Evolutionary conservation across 2,797 vertebrate genomes (phyloP).

Genomic region (Sebastes hubbsi): DNA sequence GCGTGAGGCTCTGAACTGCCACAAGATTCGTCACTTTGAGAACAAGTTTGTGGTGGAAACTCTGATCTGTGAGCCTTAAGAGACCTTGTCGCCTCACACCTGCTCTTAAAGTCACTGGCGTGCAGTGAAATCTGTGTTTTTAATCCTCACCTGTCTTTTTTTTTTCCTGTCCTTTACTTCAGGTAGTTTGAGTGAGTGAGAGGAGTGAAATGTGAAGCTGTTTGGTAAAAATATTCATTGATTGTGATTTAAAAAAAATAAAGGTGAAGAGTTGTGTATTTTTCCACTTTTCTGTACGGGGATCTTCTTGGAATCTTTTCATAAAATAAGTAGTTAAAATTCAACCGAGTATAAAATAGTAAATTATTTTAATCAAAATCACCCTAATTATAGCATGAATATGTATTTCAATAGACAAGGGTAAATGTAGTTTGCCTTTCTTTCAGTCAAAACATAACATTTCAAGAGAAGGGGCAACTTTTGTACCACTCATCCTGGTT

Average conservation of each 20-base stretch:
- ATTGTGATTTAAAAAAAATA: constrained; percentile 24
- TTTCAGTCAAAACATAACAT: constrained; percentile 13
- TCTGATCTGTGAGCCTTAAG: constrained; percentile 88
- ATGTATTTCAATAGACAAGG: constrained; percentile 12
- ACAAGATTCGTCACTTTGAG: constrained; percentile 93
- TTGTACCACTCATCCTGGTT: constrained; percentile 39
- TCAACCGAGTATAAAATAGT: constrained; percentile 24
- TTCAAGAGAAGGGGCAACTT: constrained; percentile 2
- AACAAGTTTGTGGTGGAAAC: constrained; percentile 91
- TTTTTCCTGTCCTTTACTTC: constrained; percentile 45
- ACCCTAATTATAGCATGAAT: constrained; percentile 9
- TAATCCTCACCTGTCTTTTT: constrained; percentile 29
- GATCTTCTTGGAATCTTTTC: constrained; percentile 22
- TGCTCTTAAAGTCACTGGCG: constrained; percentile 69
- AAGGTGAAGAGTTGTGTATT: constrained; percentile 29
- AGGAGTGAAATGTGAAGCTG: constrained; percentile 58
- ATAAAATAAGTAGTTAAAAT: constrained; percentile 24
- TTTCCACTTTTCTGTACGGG: constrained; percentile 49
- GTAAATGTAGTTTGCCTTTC: constrained; percentile 7
- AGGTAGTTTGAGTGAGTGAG: constrained; percentile 52
- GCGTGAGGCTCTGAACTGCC: constrained; percentile 88
- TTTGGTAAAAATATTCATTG: constrained; percentile 29
- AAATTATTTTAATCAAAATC: constrained; percentile 70
- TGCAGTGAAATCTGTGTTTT: constrained; percentile 71
- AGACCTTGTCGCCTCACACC: background rate